phyloP scores from a whole-genome alignment of 1,140 invertebrate species.

The Eubasilissa regina region DNA sequence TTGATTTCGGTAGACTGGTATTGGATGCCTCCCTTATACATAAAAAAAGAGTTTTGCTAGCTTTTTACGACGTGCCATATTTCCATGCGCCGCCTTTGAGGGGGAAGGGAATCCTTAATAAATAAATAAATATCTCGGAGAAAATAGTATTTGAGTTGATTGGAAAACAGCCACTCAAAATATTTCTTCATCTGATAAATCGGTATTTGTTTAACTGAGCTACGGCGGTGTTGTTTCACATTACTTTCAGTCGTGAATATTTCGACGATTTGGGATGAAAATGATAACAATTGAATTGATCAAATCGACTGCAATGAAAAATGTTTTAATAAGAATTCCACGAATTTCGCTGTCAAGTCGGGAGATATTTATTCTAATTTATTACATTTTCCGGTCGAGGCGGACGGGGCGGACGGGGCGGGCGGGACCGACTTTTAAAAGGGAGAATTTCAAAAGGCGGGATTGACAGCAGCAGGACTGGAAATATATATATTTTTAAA shows the following conservation, averaged over 20 bases:
- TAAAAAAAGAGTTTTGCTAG: too few species aligned
- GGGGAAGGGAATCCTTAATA: too few species aligned
- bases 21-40: too few species aligned
- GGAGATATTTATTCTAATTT: slow-evolving; percentile 36
- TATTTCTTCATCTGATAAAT: too few species aligned
- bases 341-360: slow-evolving; percentile 7
- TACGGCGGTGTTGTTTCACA: neutral
- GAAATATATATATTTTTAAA: slow-evolving; percentile 32
- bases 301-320: slow-evolving; percentile 31
- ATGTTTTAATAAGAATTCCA: slow-evolving; percentile 11
- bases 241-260: neutral
- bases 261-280: neutral
- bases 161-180: too few species aligned
- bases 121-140: too few species aligned
- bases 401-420: neutral
- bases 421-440: neutral
- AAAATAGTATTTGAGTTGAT: too few species aligned
- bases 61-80: too few species aligned
- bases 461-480: slow-evolving; percentile 27
- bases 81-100: too few species aligned
- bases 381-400: slow-evolving; percentile 33
- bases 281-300: slow-evolving; percentile 23
- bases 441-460: neutral
- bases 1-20: too few species aligned
- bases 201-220: too few species aligned